These are phyloP conservation scores for Ibidorhyncha struthersii DNA, from an alignment of 2,113 vertebrate genomes.

Conservation along the genomic window DNA sequence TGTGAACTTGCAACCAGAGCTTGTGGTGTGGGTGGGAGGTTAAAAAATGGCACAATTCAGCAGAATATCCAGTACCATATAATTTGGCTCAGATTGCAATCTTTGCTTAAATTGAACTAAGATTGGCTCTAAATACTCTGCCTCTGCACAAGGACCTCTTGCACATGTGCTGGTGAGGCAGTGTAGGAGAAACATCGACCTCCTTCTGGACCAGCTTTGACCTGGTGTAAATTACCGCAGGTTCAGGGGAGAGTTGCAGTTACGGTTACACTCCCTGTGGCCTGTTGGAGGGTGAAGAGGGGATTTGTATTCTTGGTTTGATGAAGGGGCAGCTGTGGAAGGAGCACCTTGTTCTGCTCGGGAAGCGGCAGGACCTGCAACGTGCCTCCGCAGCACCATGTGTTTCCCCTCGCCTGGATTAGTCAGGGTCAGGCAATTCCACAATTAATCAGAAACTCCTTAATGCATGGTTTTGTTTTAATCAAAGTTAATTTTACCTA, in stretches of 20 bases:
- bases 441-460: not conserved
- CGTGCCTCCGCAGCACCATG: not conserved
- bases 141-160: not conserved
- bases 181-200: not conserved
- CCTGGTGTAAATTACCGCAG: not conserved
- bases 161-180: not conserved
- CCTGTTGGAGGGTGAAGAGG: not conserved
- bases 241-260: not conserved
- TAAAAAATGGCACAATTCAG: not conserved
- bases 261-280: rapidly evolving
- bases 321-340: not conserved
- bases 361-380: not conserved
- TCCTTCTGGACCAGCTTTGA: not conserved
- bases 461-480: not conserved
- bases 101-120: not conserved
- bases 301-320: not conserved
- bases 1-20: not conserved
- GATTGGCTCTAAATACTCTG: not conserved
- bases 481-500: not conserved
- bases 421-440: not conserved
- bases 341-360: not conserved
- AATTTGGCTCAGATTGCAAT: not conserved
- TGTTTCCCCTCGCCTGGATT: not conserved
- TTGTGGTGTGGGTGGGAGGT: not conserved
- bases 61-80: not conserved